Conservation (phyloP, 2,113 vertebrate genomes). For the Syrrhaptes paradoxus region DNA sequence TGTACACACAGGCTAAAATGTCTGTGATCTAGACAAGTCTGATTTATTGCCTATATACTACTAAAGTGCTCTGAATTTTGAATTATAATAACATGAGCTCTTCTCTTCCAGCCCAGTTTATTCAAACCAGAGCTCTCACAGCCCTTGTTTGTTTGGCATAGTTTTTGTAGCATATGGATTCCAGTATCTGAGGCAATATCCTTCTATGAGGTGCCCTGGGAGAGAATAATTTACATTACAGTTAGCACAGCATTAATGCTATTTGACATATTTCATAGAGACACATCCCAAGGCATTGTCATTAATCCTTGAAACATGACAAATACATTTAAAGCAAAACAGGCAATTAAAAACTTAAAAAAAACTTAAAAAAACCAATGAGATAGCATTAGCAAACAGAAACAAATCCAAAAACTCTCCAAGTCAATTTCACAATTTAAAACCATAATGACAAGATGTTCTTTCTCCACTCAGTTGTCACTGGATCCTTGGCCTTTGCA, state of each 20-base stretch:
- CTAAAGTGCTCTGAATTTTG: not conserved
- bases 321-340: slow-evolving; percentile 41
- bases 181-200: not conserved
- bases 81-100: not conserved
- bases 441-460: slow-evolving; percentile 21
- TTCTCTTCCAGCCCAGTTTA: not conserved
- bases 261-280: slow-evolving; percentile 25
- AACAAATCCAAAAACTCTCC: not conserved
- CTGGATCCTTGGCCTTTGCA: slow-evolving; percentile 44
- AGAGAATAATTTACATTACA: slow-evolving; percentile 9
- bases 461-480: not conserved
- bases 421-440: slow-evolving; percentile 18
- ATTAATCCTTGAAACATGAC: not conserved
- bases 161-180: not conserved
- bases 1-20: not conserved
- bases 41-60: not conserved
- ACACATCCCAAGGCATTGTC: not conserved
- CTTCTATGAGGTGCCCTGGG: not conserved
- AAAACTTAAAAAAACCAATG: too few species aligned
- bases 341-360: slow-evolving; percentile 5
- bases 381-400: slow-evolving; percentile 24
- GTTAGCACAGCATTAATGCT: not conserved
- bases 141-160: not conserved
- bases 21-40: not conserved
- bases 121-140: not conserved